A percentile compares a stretch with the other conserved stretches of the same genome.
Evolutionary conservation across 2,113 vertebrate species (phyloP).

Genomic region (Pseudopodoces humilis): DNA sequence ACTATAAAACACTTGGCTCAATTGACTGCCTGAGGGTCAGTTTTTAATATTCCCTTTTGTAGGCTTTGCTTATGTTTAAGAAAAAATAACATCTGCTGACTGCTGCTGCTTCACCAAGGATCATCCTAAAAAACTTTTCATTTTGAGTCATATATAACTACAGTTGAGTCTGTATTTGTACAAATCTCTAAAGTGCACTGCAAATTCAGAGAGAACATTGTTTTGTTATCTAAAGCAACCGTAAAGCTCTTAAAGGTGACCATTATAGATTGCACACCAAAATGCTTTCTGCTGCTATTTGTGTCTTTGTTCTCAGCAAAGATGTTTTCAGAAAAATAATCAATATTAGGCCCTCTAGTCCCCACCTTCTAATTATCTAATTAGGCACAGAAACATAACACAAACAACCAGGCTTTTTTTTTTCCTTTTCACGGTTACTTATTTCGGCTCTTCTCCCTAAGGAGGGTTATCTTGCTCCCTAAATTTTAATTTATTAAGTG

Average conservation of each 20-base stretch:
- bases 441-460: constrained; percentile 33
- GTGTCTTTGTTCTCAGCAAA: neutral
- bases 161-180: neutral
- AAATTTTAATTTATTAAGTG: constrained; percentile 77
- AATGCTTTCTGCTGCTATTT: constrained; percentile 37
- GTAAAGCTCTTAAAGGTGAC: constrained; percentile 6
- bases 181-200: neutral
- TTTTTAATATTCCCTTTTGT: neutral
- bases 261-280: neutral
- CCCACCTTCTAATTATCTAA: constrained; percentile 68
- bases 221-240: neutral
- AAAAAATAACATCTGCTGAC: neutral
- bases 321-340: constrained; percentile 68
- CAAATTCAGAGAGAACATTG: neutral
- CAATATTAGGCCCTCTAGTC: constrained; percentile 24
- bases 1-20: neutral
- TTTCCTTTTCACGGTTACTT: constrained; percentile 7
- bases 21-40: neutral
- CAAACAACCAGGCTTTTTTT: neutral
- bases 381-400: constrained; percentile 57
- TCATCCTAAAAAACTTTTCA: neutral
- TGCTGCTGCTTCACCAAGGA: neutral
- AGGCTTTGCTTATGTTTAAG: neutral
- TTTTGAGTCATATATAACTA: neutral
- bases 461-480: constrained; percentile 52